Conservation (phyloP, 2,797 vertebrate species). For the Myotis findleyi region DNA sequence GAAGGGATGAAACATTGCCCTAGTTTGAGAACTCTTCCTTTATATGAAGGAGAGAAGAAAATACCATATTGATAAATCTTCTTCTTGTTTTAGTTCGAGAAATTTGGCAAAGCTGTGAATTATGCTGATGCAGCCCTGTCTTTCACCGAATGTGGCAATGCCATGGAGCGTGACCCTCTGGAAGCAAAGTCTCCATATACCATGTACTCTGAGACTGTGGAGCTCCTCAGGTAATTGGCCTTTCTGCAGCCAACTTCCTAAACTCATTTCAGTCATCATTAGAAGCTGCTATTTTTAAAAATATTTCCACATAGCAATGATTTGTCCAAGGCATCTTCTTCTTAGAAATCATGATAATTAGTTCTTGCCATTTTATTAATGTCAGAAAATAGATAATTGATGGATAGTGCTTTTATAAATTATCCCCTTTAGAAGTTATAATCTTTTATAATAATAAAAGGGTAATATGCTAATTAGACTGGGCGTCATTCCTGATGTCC, state of each 20-base stretch:
- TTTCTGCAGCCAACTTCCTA: slow-evolving; percentile 86
- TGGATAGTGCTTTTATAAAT: slow-evolving; percentile 90
- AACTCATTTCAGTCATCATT: slow-evolving; percentile 87
- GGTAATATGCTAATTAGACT: too few relatives aligned
- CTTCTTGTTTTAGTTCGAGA: slow-evolving; percentile 93
- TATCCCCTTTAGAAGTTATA: slow-evolving; percentile 88
- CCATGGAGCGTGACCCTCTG: slow-evolving; percentile 97
- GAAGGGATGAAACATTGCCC: not conserved
- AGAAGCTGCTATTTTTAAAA: slow-evolving; percentile 86
- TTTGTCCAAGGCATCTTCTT: slow-evolving; percentile 88
- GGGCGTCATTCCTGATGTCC: too few relatives aligned
- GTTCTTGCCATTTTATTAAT: slow-evolving; percentile 91
- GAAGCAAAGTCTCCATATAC: slow-evolving; percentile 99
- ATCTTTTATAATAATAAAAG: slow-evolving; percentile 63
- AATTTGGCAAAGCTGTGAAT: slow-evolving; percentile 98
- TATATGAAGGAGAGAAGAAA: slow-evolving; percentile 58
- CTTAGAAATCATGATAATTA: slow-evolving; percentile 90
- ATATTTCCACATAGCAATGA: slow-evolving; percentile 87
- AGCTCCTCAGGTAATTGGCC: slow-evolving; percentile 96
- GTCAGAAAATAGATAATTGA: slow-evolving; percentile 90
- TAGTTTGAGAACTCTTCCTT: not conserved
- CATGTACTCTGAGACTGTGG: slow-evolving; percentile 99
- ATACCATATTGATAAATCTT: slow-evolving; percentile 61
- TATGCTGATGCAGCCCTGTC: slow-evolving; percentile 98
- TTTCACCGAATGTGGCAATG: slow-evolving; percentile 98